phyloP scores from a whole-genome alignment of 1,140 invertebrate species.

The Bemisia tabaci region DNA sequence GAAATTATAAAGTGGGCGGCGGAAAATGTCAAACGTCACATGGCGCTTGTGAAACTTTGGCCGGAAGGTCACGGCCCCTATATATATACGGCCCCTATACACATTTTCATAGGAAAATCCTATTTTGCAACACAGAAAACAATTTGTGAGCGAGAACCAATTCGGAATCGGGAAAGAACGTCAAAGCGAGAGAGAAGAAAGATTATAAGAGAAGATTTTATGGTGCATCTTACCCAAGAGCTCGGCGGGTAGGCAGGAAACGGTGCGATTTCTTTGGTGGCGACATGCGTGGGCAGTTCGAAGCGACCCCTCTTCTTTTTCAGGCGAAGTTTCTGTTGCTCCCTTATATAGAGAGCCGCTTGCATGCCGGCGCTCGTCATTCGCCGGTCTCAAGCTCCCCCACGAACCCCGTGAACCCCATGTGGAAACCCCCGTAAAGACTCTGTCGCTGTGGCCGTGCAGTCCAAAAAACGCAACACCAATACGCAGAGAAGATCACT shows the following conservation, averaged over 20 bases:
- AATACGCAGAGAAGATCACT: not conserved
- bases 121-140: too few relatives aligned
- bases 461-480: not conserved
- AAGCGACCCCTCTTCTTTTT: constrained; percentile 55
- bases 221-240: constrained; percentile 48
- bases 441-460: not conserved
- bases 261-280: constrained; percentile 65
- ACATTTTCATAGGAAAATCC: too few relatives aligned
- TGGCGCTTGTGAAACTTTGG: too few relatives aligned
- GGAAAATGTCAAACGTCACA: too few relatives aligned
- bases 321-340: constrained; percentile 65
- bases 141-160: too few relatives aligned
- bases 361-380: constrained; percentile 42
- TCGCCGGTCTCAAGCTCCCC: constrained; percentile 5
- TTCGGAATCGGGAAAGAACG: too few relatives aligned
- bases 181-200: too few relatives aligned
- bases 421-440: constrained; percentile 2
- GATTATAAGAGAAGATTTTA: too few relatives aligned
- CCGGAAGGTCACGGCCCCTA: too few relatives aligned
- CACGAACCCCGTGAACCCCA: constrained; percentile 4
- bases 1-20: too few relatives aligned
- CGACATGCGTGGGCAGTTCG: constrained; percentile 69
- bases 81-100: too few relatives aligned
- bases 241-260: constrained; percentile 70
- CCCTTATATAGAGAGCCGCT: constrained; percentile 75